Evolutionary conservation across 2,113 vertebrate genomes (phyloP), one percentile per base, ranked within the genome.

Genomic region (Atractosteus spatula): DNA sequence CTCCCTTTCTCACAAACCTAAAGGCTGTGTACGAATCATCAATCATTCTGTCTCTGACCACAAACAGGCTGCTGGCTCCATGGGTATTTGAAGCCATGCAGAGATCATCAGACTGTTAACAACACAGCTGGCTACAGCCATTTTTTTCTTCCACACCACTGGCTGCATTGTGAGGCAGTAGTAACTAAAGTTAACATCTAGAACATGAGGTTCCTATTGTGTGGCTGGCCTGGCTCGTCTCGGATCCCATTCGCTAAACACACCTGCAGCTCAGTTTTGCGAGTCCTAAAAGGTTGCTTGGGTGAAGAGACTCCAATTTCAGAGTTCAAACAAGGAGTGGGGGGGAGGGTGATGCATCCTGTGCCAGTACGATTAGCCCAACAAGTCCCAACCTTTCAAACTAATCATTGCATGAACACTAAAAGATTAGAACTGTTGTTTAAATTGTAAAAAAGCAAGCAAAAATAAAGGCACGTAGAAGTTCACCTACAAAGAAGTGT

Each of bases 41-140:
- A 90, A 92, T 93, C 92, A 93, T 91, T 72, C 89, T 92, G 91
- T 93, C 90, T 83, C 86, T 91, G 89, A 86, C 88, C 90, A 91
- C 91, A 92, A 62, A 89, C 90, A 89, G 90, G 84, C 89, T 89
- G 86, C 87, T 89, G 89, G 89, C 89, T 86, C 89, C 77, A 62
- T 80, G 86, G 81, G 88, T 86, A 83, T 89, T 89, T 88, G 84
- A 88, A 91, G 84, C 88, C 87, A 72, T 82, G 77, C 77, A 78
- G 84, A 89, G 90, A 83, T 87, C 87, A 91, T 87, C 89, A 79
- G 63, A 90, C 86, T 86, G 89, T 89, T 91, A 94, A 92, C 90
- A 83, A 87, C 91, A 89, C 93, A 95, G 94, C 93, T 96, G 95
- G 93, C 89, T 86, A 80, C 83, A 88, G 87, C 85, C 73, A 71